A percentile compares a stretch with the other conserved stretches of the same genome.
Conservation (phyloP, 64 coral and sea anemone genomes). For the Trachythela sp. region DNA sequence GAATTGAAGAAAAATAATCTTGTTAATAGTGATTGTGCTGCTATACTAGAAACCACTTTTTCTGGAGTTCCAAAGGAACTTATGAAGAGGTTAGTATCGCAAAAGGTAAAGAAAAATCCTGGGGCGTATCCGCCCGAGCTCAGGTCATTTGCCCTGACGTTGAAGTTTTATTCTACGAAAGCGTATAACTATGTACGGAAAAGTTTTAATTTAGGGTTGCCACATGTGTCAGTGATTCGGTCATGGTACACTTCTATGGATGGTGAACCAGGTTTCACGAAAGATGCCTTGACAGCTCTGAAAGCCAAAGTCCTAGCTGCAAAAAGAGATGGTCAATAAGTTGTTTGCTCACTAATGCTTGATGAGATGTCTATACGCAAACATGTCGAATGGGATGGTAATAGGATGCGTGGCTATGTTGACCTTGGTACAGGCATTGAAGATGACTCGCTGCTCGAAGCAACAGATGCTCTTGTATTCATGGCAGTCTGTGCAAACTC, state of each 20-base stretch:
- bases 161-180: not conserved
- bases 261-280: conserved; percentile 5
- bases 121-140: too few species aligned
- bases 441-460: not conserved
- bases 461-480: not conserved
- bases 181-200: not conserved
- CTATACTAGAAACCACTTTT: not conserved
- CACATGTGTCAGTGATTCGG: not conserved
- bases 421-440: not conserved
- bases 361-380: not conserved
- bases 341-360: not conserved
- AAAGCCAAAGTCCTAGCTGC: not conserved
- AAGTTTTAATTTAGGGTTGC: not conserved
- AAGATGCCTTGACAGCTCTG: not conserved
- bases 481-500: too few species aligned
- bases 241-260: not conserved
- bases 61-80: conserved; percentile 3
- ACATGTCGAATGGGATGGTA: not conserved
- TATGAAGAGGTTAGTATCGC: not conserved
- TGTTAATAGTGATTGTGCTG: not conserved
- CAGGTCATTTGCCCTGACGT: not conserved
- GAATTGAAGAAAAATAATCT: not conserved
- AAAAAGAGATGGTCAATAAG: not conserved
- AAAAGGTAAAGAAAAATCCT: not conserved
- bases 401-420: not conserved